phyloP scores from a whole-genome alignment of 1,140 invertebrate genomes.

The Radopholus similis region DNA sequence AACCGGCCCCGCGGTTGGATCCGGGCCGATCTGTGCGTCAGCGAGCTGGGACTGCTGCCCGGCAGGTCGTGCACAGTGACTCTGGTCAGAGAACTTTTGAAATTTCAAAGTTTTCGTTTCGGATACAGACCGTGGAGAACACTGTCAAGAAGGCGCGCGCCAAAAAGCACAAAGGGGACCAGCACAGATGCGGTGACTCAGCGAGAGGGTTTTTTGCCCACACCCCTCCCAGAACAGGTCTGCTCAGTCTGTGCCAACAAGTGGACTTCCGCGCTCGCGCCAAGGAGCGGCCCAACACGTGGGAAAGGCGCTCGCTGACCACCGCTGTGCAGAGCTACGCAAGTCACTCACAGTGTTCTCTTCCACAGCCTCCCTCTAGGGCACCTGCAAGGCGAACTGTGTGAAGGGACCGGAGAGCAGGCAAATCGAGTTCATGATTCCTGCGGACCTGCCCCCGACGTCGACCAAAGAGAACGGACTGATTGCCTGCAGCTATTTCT shows the following conservation, averaged over 20 bases:
- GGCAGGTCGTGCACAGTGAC: conserved; percentile 13
- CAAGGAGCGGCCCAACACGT: neutral
- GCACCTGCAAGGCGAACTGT: conserved; percentile 39
- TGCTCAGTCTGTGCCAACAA: conserved; percentile 42
- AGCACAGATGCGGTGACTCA: conserved; percentile 41
- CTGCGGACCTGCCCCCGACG: conserved; percentile 39
- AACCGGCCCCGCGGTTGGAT: conserved; percentile 33
- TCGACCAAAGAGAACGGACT: conserved; percentile 41
- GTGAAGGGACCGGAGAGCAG: conserved; percentile 36
- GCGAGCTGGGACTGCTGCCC: conserved; percentile 39
- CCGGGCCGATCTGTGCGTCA: conserved; percentile 28
- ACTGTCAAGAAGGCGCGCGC: conserved; percentile 29
- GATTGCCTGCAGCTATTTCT: conserved; percentile 40
- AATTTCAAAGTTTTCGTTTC: too few relatives aligned
- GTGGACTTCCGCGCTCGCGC: conserved; percentile 36
- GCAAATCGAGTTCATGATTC: conserved; percentile 34
- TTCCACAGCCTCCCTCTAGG: too few relatives aligned
- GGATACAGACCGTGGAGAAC: conserved; percentile 36
- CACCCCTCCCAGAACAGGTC: too few relatives aligned
- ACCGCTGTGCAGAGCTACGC: conserved; percentile 43
- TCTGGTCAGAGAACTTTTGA: conserved; percentile 8
- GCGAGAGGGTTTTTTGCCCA: too few relatives aligned
- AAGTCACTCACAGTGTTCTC: conserved; percentile 1
- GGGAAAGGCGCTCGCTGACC: conserved; percentile 36
- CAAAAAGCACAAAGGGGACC: conserved; percentile 29